phyloP scores from a whole-genome alignment of 2,888 invertebrate species.

The Nebria salina region DNA sequence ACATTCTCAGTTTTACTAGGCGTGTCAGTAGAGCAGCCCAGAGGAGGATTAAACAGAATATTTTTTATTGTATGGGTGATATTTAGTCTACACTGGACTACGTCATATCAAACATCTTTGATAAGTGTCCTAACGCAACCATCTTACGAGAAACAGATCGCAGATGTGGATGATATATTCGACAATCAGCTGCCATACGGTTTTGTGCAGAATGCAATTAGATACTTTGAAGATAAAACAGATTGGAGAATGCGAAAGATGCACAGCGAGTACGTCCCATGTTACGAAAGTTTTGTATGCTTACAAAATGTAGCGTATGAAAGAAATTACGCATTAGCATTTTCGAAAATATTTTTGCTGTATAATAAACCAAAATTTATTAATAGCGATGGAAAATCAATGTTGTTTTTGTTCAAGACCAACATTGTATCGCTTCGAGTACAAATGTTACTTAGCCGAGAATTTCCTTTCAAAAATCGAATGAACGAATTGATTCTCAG shows the following conservation, averaged over 20 bases:
- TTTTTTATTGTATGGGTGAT: constrained; percentile 52
- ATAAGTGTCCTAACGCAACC: constrained; percentile 54
- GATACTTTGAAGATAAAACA: constrained; percentile 50
- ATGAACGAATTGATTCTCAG: constrained; percentile 3
- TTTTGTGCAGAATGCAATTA: constrained; percentile 49
- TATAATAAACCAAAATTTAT: constrained; percentile 12
- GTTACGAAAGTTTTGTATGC: constrained; percentile 13
- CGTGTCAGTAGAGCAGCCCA: constrained; percentile 51
- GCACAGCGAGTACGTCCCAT: constrained; percentile 17
- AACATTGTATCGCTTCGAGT: constrained; percentile 16
- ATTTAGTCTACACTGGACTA: constrained; percentile 52
- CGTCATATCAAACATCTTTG: constrained; percentile 53
- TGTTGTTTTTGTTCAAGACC: constrained; percentile 14
- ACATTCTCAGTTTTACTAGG: constrained; percentile 51
- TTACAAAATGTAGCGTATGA: constrained; percentile 44
- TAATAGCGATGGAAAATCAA: constrained; percentile 39
- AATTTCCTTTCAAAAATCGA: constrained; percentile 12
- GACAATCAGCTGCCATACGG: constrained; percentile 52
- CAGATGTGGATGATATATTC: constrained; percentile 52
- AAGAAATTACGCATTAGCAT: constrained; percentile 47
- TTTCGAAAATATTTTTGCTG: neutral
- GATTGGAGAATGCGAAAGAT: constrained; percentile 47
- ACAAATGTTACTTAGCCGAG: constrained; percentile 12
- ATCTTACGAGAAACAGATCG: constrained; percentile 53
- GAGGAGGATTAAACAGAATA: constrained; percentile 49